Base-by-base conservation (phyloP, 2,888 invertebrate species). In the Epistrophella euchroma region DNA sequence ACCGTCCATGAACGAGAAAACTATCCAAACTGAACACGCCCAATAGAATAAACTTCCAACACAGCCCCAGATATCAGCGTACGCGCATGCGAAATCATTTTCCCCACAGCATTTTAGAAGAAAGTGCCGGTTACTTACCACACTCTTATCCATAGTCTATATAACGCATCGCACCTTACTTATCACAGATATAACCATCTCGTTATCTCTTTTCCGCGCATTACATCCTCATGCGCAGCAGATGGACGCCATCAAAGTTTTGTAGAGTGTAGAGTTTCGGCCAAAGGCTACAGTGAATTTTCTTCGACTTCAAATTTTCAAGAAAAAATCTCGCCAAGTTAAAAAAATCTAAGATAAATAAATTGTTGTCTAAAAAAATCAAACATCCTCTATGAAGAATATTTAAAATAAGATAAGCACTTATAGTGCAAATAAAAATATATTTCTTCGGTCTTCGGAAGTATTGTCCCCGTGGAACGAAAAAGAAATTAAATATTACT, bases 231-330 rank as follows among this genome's bases (percentile, higher is more conserved):
- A 89, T 89, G 89, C 89, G 89, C 88, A 89, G 77, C 88, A 80
- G 82, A 88, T 88, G 89, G 90, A 90, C 89, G 90, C 89, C 90
- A 89, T 89, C 89, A 85, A 89, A 87, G 88, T 86, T 85, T 70
- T 87, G 85, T 88, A 88, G 88, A 79, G 78, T 88, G 88, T 88
- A 89, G 88, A 89, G 80, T 88, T 89, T 90, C 88, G 88, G 88
- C 88, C 88, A 72, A 77, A 86, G 87, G 85, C 88, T 80, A 87
- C 74, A 75, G 74, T 88, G 84, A 88, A 88, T 89, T 88, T 86
- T 88, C 87, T 81, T 87, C 88, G 86, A 43, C 55, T 76, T 52
- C 47, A 62, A 72, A 50, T 74, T 88, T 86, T 87, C 85, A 88
- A 73, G 81, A 62, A 60, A 82, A 72, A 83, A 81, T 88, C 82